Evolutionary conservation across 2,888 invertebrate species (phyloP), one percentile per base, ranked within the genome.

Genomic region (Dichetophora obliterata): DNA sequence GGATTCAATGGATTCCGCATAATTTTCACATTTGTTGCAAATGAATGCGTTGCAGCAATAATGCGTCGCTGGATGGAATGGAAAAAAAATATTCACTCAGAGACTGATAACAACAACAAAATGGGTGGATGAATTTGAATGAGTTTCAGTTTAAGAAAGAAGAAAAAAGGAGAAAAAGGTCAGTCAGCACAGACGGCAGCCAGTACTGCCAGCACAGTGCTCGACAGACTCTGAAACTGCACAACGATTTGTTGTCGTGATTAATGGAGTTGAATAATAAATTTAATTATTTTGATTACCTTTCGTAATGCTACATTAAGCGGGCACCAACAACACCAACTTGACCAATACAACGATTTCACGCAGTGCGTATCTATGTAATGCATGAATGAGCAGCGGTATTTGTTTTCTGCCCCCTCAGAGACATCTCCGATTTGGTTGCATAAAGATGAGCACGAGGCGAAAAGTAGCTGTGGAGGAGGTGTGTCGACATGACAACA

Each of bases 271-370:
- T 81, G 82, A 83, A 82, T 82, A 83, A 83, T 82, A 83, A 82
- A 83, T 83, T 82, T 82, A 82, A 83, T 83, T 82, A 83, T 81
- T 83, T 81, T 82, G 80, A 83, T 82, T 83, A 81, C 81, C 72
- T 78, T 77, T 72, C 71, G 76, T 76, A n/a, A 31, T 63, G 68
- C 48, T 50, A n/a, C 43, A 43, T 24, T 27, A 27, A 16, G 27
- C 61, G 61, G 16, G 3, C 14, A 11, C 22, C 9, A 57, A 16
- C 19, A 19, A 16, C 52, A 52, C 16, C n/a, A 19, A 52, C 4
- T 59, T 59, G 9, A 52, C 52, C 27, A 24, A 27, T 61, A 27
- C 24, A 57, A 27, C 27, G 61, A 16, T 22, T 9, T n/a, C 52
- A 52, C 52, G 19, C 52, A 52, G 16, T 52, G n/a, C n/a, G 19